Base-by-base conservation (phyloP, 2,113 vertebrate species). In the Trinectes maculatus region DNA sequence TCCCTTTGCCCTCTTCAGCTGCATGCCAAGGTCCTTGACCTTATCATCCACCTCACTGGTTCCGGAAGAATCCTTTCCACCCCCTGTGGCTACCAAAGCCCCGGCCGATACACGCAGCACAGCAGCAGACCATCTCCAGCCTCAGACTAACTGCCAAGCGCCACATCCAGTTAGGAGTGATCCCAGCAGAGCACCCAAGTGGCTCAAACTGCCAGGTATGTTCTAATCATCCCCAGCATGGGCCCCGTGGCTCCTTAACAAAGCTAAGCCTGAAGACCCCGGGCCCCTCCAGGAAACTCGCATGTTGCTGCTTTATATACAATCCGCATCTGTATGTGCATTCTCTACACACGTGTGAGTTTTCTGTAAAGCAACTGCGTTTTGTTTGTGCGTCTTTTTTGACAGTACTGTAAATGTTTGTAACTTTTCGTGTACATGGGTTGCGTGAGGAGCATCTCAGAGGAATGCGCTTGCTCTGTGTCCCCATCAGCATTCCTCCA, bases 1-100 rank as follows among this genome's bases (percentile, higher is more conserved):
- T 82, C 84, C 80, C 64, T 74, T 75, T 74, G 10, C 67, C 77
- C 69, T 86, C 79, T 87, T 88, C 83, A 91, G 89, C 88, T 86
- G 90, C 86, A 85, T 86, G 86, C 90, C 87, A 84, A 90, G 92
- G 91, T 91, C 85, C 53, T 65, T 83, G 87, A 92, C 91, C 91
- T 87, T 79, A 90, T 93, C 91, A 91, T 90, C 86, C 89, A 92
- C 90, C 85, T 93, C 89, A 86, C 75, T 91, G 88, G 86, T 85
- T 92, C 92, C 90, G 88, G 93, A 93, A 93, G 91, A 90, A 79
- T 91, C 88, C 82, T 88, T 92, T 92, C 91, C 88, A 77, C 77
- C 87, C 86, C 90, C 90, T 36, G 83, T 71, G 52, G 90, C 72
- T 85, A 73, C 71, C 63, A 83, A 83, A 89, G 83, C 76, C 67